Conservation (phyloP, 2,113 vertebrate genomes). For the Scytalopus superciliaris region DNA sequence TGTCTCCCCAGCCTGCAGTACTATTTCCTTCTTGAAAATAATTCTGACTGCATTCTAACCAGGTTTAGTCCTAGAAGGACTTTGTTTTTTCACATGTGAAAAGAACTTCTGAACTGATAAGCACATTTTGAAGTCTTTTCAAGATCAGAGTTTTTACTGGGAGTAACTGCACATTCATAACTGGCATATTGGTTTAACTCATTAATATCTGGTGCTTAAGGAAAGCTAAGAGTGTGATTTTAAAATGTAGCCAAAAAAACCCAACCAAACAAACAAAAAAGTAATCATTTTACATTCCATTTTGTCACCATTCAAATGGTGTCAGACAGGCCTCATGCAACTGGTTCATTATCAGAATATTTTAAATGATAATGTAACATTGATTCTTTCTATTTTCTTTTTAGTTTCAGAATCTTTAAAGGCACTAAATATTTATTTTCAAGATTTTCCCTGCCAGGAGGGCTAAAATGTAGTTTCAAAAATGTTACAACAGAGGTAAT, state of each 20-base stretch:
- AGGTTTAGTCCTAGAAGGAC: neutral
- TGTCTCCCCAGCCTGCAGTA: neutral
- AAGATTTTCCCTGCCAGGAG: neutral
- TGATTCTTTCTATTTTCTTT: neutral
- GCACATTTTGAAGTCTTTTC: neutral
- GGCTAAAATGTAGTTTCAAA: neutral
- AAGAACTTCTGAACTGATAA: neutral
- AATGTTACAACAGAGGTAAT: neutral
- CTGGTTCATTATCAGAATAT: neutral
- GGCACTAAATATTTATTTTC: neutral
- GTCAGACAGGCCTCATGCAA: neutral
- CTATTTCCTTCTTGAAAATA: neutral
- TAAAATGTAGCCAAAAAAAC: neutral
- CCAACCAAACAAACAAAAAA: neutral
- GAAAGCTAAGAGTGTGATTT: neutral
- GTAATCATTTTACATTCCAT: neutral
- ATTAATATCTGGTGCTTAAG: neutral
- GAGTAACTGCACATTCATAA: neutral
- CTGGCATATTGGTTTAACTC: neutral
- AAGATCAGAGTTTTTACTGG: neutral
- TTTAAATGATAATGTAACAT: neutral
- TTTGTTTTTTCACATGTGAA: neutral
- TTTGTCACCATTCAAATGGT: neutral
- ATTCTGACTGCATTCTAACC: neutral
- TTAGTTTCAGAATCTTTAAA: neutral